Evolutionary conservation across 1,140 invertebrate genomes (phyloP).

Genomic region (Drosophila sp.): DNA sequence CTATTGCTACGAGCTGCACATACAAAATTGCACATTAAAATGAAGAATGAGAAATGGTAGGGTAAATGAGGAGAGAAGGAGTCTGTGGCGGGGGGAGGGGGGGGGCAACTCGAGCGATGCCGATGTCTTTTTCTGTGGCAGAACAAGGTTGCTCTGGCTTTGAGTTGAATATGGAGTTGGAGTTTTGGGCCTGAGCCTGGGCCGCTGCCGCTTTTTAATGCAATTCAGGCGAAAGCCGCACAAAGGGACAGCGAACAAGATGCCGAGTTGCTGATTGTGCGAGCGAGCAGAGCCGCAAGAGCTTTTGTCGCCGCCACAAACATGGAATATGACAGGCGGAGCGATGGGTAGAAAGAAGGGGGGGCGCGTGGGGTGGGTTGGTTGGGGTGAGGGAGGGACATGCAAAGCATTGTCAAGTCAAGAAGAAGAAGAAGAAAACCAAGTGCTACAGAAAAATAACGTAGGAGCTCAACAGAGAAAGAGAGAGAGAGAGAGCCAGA

Average conservation of each 20-base stretch:
- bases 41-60: conserved; percentile 63
- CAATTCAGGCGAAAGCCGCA: conserved; percentile 80
- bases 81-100: background rate
- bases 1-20: conserved; percentile 45
- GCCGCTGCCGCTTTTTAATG: conserved; percentile 58
- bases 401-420: conserved; percentile 80
- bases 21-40: conserved; percentile 77
- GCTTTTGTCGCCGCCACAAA: conserved; percentile 78
- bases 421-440: conserved; percentile 49
- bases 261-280: conserved; percentile 80
- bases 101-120: conserved; percentile 30
- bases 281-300: conserved; percentile 69
- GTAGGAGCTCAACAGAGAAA: conserved; percentile 17
- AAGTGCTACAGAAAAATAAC: conserved; percentile 65
- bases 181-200: conserved; percentile 16
- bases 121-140: conserved; percentile 73
- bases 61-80: background rate
- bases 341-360: background rate
- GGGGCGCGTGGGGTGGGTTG: background rate
- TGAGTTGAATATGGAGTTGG: background rate
- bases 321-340: conserved; percentile 76
- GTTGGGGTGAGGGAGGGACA: conserved; percentile 36
- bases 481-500: no score
- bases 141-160: conserved; percentile 61
- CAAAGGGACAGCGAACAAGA: conserved; percentile 81